Percentiles rank a stretch among this genome's conserved stretches.
Evolutionary conservation across 2,888 invertebrate genomes (phyloP).

Genomic region (Eledone cirrhosa): DNA sequence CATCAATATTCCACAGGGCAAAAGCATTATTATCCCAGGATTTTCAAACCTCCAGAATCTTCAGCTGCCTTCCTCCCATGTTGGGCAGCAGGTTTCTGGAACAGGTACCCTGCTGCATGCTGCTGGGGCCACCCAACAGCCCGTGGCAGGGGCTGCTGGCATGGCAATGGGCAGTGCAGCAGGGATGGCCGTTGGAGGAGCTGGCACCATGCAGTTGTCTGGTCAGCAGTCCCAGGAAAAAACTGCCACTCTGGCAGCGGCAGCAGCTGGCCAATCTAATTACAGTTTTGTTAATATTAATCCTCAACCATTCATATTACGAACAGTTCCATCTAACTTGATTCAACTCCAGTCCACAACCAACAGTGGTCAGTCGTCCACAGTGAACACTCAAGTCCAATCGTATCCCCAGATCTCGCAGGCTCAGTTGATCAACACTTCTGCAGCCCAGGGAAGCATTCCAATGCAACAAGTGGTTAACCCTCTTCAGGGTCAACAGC

Average conservation of each 20-base stretch:
- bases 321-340: constrained; percentile 29
- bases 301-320: constrained; percentile 29
- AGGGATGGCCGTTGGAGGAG: constrained; percentile 35
- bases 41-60: constrained; percentile 37
- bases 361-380: constrained; percentile 22
- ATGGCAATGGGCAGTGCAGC: constrained; percentile 33
- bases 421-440: constrained; percentile 32
- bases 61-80: constrained; percentile 32
- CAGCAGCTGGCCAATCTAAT: constrained; percentile 31
- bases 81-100: constrained; percentile 29
- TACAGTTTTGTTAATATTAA: constrained; percentile 36
- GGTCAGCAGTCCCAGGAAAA: constrained; percentile 36
- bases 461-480: constrained; percentile 36
- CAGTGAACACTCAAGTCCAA: constrained; percentile 25
- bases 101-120: constrained; percentile 33
- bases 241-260: constrained; percentile 20
- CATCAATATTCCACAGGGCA: constrained; percentile 56
- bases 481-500: constrained; percentile 35
- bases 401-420: constrained; percentile 34
- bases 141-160: constrained; percentile 27
- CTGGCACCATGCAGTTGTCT: constrained; percentile 37
- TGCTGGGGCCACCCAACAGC: neutral
- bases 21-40: constrained; percentile 51
- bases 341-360: constrained; percentile 34
- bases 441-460: constrained; percentile 33